Conservation (phyloP, 2,888 invertebrate species). For the Mycalesis mineus region DNA sequence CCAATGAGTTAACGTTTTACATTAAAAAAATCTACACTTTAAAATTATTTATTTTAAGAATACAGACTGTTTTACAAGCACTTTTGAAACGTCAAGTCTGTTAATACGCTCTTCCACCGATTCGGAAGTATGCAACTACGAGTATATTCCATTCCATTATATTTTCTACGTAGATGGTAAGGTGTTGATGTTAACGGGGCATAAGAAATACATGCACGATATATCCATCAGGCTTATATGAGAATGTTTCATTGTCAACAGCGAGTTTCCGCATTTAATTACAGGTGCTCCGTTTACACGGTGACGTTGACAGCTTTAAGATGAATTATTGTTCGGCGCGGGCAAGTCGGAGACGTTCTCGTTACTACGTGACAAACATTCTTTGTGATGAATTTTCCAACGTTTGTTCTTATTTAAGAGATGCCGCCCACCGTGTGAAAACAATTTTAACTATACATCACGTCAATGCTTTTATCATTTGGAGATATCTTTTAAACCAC, state of each 20-base stretch:
- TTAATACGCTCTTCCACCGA: too few relatives aligned
- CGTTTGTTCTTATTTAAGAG: background rate
- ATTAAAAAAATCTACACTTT: too few relatives aligned
- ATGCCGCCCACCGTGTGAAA: background rate
- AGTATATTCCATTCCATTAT: too few relatives aligned
- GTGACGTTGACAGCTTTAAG: slow-evolving; percentile 23
- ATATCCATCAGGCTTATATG: slow-evolving; percentile 6
- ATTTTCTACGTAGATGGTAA: background rate
- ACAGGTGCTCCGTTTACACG: slow-evolving; percentile 19
- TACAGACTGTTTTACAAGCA: too few relatives aligned
- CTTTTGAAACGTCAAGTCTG: too few relatives aligned
- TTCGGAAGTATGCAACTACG: too few relatives aligned
- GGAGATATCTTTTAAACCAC: too few relatives aligned
- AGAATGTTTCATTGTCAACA: slow-evolving; percentile 14
- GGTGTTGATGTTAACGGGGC: background rate
- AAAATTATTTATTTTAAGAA: too few relatives aligned
- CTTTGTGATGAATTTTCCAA: slow-evolving; percentile 22
- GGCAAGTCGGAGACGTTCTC: slow-evolving; percentile 21
- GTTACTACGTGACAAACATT: slow-evolving; percentile 35
- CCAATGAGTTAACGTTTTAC: too few relatives aligned
- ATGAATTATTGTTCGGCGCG: slow-evolving; percentile 30
- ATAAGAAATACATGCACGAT: background rate
- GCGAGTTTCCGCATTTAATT: slow-evolving; percentile 20
- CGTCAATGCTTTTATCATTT: too few relatives aligned
- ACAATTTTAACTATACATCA: background rate